Evolutionary conservation across 2,888 invertebrate species (phyloP), one percentile per base, ranked within the genome.

Genomic region (Nomada hirtipes): DNA sequence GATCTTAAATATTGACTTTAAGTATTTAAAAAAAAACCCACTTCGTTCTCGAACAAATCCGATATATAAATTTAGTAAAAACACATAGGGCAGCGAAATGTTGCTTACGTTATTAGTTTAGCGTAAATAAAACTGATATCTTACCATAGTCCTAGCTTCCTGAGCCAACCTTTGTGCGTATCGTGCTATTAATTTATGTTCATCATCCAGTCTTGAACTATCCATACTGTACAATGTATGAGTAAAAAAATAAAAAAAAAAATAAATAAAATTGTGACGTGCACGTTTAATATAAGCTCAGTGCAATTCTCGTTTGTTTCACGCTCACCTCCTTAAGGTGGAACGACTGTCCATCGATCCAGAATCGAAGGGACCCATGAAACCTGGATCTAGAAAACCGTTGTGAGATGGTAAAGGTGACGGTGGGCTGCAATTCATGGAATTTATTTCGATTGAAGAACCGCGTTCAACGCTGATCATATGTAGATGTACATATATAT

Each of bases 121-220:
- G 29, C 53, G 50, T 63, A 68, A 63, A 23, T 29, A 59, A 67
- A 68, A 20, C 11, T 52, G 64, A 65, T 80, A 78, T 72, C 92
- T 92, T 93, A 95, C 95, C 89, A 95, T 95, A 68, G 97, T 97
- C 91, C 97, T 96, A 87, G 97, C 97, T 94, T 98, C 98, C 90
- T 98, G 98, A 13, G 99, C 99, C 79, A 99, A 95, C 88, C 99
- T 95, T 11, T 99, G 98, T 2, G 99, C 98, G 94, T 99, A 99
- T 91, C 99, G 95, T 61, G 99, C 99, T 92, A 99, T 99, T 83
- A 99, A 95, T 82, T 98, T 96, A 94, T 99, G 99, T 92, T 99
- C 99, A 93, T 99, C 99, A 93, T 99, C 98, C 53, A 93, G 84
- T 85, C 93, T 91, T 78, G 93, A 92, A 84, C 92, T 92, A 86